These are phyloP conservation scores for Operophtera brumata DNA, from an alignment of 2,888 invertebrate species.

Conservation along the genomic window DNA sequence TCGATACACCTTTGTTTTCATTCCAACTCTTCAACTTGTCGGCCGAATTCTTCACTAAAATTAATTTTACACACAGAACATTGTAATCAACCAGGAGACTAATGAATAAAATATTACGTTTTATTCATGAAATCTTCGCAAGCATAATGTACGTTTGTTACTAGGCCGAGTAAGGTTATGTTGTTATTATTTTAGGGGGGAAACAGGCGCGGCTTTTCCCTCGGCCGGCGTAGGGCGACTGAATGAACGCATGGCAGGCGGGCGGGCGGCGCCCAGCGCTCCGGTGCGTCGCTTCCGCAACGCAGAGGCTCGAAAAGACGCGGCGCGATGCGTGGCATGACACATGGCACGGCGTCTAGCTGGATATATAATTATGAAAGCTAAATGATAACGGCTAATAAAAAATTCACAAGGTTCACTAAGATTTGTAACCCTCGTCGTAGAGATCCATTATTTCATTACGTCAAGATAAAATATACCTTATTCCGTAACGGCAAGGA, in stretches of 20 bases:
- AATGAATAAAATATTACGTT: slow-evolving; percentile 11
- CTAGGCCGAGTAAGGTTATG: slow-evolving; percentile 66
- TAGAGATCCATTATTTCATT: too few species aligned
- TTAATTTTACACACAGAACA: slow-evolving; percentile 15
- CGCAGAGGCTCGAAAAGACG: slow-evolving; percentile 11
- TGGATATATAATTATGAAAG: too few species aligned
- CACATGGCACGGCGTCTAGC: too few species aligned
- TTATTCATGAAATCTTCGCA: slow-evolving; percentile 21
- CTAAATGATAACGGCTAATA: too few species aligned
- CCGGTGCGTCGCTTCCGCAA: slow-evolving; percentile 38
- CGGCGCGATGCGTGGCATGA: background rate
- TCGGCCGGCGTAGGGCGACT: slow-evolving; percentile 67
- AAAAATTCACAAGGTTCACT: too few species aligned
- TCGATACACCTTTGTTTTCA: slow-evolving; percentile 73
- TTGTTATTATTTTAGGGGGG: slow-evolving; percentile 51
- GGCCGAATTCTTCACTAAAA: slow-evolving; percentile 38
- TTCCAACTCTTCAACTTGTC: slow-evolving; percentile 45
- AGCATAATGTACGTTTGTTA: slow-evolving; percentile 36
- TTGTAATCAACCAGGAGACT: slow-evolving; percentile 5
- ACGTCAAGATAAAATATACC: too few species aligned
- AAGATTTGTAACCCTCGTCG: too few species aligned
- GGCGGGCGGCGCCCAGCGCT: slow-evolving; percentile 57
- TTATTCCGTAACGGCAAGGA: too few species aligned
- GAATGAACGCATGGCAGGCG: slow-evolving; percentile 63
- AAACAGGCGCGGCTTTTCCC: slow-evolving; percentile 66